Base-by-base conservation (phyloP, 2,113 vertebrate species). In the cattle (Bos taurus) region DNA sequence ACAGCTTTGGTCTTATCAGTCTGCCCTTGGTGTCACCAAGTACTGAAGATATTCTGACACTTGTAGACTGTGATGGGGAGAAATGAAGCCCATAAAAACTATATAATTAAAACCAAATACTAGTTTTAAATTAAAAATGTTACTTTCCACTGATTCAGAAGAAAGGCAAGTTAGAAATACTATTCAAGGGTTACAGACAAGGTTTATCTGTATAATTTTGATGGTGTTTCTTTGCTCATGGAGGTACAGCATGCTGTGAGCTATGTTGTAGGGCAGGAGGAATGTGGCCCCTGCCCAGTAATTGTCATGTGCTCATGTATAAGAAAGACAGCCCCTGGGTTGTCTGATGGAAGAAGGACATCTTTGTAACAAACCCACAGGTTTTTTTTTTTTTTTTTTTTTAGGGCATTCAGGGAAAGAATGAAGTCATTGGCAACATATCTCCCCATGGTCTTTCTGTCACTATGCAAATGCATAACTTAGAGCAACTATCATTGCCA, bases 71-170 rank as follows among this genome's bases (percentile, higher is more conserved):
- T 94, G 56, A 87, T 88, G 25, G 46, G 54, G 64, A 19, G 78
- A 91, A 90, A 60, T 23, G 33, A 94, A 94, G 57, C 52, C 83
- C 59, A 50, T 82, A 56, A 88, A 90, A 88, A 94, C 13, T n/a
- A 17, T 71, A 21, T 88, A 88, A 40, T 88, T 90, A 40, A 5
- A 97, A 87, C 80, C 57, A 88, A 90, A 71, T 46, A 78, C 19
- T 94, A 92, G 88, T 93, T 97, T 95, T 40, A 62, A 77, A 60
- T 96, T 88, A 46, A 83, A 89, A 91, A 89, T 15, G 17, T 81
- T 93, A 43, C 50, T 90, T 71, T 64, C 26, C 33, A 54, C 28
- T 93, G 85, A 90, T 86, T 81, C 25, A 89, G 91, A 62, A 94
- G 84, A 92, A 97, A 81, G 64, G 26, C 40, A 54, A 15, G 1